Evolutionary conservation across 2,797 vertebrate species (phyloP).

Genomic region (Ctenopoma kingsleyae): DNA sequence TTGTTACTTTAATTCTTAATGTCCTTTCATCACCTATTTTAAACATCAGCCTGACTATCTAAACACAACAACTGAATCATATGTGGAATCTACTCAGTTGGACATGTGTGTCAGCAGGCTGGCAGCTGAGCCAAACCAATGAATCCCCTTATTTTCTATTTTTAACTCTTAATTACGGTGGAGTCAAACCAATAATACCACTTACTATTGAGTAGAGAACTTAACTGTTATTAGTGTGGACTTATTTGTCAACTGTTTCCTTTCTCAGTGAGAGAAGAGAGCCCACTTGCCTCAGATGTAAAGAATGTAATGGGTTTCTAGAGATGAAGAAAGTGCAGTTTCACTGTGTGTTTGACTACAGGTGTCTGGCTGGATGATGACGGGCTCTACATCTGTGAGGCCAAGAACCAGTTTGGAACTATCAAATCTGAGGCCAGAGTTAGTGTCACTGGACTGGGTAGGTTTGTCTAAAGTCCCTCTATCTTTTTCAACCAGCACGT

Average conservation of each 20-base stretch:
- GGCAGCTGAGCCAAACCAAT: constrained; percentile 69
- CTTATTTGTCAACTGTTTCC: constrained; percentile 51
- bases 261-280: constrained; percentile 10
- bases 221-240: constrained; percentile 30
- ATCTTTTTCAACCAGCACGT: not conserved
- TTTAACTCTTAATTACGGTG: constrained; percentile 68
- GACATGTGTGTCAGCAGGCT: constrained; percentile 59
- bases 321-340: constrained; percentile 12
- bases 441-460: constrained; percentile 89
- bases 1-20: constrained; percentile 31
- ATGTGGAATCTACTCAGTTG: constrained; percentile 50
- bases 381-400: constrained; percentile 89
- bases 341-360: constrained; percentile 62
- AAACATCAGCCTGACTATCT: constrained; percentile 39
- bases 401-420: constrained; percentile 90
- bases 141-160: constrained; percentile 76
- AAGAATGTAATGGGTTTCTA: constrained; percentile 12
- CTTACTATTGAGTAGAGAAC: constrained; percentile 42
- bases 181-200: constrained; percentile 59
- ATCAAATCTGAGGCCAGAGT: constrained; percentile 85
- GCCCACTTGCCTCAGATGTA: constrained; percentile 7
- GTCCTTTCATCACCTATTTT: constrained; percentile 44
- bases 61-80: constrained; percentile 50
- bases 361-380: constrained; percentile 89
- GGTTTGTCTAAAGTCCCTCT: constrained; percentile 23